Base-by-base conservation (phyloP, 53 echinoderm and acorn worm species). In the Astropecten irregularis region DNA sequence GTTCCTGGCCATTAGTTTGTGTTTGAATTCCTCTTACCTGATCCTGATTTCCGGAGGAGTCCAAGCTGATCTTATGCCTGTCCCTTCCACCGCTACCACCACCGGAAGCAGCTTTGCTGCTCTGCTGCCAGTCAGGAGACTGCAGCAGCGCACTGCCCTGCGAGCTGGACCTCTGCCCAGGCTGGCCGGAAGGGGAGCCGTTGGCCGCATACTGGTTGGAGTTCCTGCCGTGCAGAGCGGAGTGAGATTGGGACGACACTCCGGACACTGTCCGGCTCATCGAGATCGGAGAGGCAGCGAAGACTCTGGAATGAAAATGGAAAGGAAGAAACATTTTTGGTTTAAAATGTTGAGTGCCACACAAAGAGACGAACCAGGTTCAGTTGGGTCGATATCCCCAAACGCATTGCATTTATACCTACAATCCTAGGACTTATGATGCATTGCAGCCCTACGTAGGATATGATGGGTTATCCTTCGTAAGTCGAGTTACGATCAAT, bases 281-380 rank as follows among this genome's bases (percentile, higher is more conserved):
- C 20, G 95, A 92, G 61, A 90, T 65, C 0, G 95, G 95, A 5
- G 95, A 95, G 6, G 92, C 73, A 21, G 95, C 90, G 55, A 95
- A 89, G 26, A 95, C 95, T 52, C 95, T 95, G 88, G 5, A 49
- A 87, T 23, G 68, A 42, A 56, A 50, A 62, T 9, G 0, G n/a
- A n/a, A n/a, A n/a, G n/a, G n/a, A n/a, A n/a, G n/a, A n/a, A n/a
- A n/a, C n/a, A n/a, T n/a, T n/a, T n/a, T n/a, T n/a, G n/a, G n/a
- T n/a, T n/a, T n/a, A n/a, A n/a, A n/a, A n/a, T n/a, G n/a, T n/a
- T n/a, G n/a, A n/a, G n/a, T n/a, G n/a, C n/a, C n/a, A n/a, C n/a
- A n/a, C n/a, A n/a, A n/a, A n/a, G n/a, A n/a, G n/a, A n/a, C n/a
- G n/a, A n/a, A n/a, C n/a, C n/a, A n/a, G n/a, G n/a, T n/a, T n/a